Evolutionary conservation across 2,888 invertebrate genomes (phyloP).

Genomic region (Eudiplozoon nipponicum): DNA sequence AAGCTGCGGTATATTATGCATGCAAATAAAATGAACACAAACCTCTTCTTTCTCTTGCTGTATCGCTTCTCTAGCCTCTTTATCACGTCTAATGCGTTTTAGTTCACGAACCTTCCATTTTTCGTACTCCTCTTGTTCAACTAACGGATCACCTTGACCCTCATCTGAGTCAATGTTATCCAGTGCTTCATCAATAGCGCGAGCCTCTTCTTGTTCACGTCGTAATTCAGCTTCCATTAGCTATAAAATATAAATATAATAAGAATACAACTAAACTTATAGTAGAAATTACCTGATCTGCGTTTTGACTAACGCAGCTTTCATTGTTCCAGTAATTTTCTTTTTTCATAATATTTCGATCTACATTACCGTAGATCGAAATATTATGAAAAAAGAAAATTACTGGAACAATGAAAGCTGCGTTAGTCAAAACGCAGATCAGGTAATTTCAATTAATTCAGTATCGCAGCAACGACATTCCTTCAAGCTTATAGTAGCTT

Average conservation of each 20-base stretch:
- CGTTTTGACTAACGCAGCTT: no score
- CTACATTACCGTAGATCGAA: no score
- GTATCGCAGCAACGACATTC: no score
- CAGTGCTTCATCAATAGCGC: conserved; percentile 23
- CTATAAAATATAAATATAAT: conserved; percentile 22
- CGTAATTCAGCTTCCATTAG: conserved; percentile 65
- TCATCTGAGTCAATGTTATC: conserved; percentile 31
- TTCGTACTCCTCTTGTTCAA: conserved; percentile 43
- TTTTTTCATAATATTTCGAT: no score
- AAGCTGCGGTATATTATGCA: not conserved
- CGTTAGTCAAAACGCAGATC: no score
- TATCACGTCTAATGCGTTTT: conserved; percentile 67
- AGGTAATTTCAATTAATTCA: no score
- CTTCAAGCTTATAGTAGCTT: no score
- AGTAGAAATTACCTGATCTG: no score
- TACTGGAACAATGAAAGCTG: no score
- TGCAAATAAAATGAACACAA: not conserved
- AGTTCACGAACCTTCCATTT: conserved; percentile 85
- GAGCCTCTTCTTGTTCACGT: conserved; percentile 46
- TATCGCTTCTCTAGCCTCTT: conserved; percentile 63
- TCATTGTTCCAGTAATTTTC: no score
- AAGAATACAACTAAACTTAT: no score
- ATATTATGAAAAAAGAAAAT: no score
- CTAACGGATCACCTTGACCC: conserved; percentile 46
- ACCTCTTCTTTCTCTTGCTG: conserved; percentile 9